Conservation (phyloP, 2,113 vertebrate genomes). For the Callionymus lyra region DNA sequence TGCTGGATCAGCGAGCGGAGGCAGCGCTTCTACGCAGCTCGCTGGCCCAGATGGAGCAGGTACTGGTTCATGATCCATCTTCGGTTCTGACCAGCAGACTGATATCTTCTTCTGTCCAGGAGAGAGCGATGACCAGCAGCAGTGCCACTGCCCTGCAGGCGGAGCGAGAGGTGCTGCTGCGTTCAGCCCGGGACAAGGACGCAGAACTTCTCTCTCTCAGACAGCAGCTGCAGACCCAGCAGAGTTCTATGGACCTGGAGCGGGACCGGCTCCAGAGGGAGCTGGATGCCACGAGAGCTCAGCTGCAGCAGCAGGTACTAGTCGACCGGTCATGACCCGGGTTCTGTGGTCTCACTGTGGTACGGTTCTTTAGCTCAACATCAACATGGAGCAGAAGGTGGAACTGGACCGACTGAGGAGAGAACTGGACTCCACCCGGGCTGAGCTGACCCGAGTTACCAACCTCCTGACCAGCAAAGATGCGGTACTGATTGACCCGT, state of each 20-base stretch:
- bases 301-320: constrained; percentile 72
- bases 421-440: constrained; percentile 50
- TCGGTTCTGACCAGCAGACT: neutral
- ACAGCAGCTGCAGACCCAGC: constrained; percentile 55
- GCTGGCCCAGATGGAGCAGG: constrained; percentile 37
- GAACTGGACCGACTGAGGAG: constrained; percentile 58
- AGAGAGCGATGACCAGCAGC: constrained; percentile 47
- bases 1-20: constrained; percentile 49
- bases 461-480: constrained; percentile 48
- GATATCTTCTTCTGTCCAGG: constrained; percentile 38
- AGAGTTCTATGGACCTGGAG: constrained; percentile 38
- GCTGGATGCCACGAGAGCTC: constrained; percentile 55
- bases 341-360: no score
- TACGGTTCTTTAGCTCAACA: constrained; percentile 27
- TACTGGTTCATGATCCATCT: constrained; percentile 37
- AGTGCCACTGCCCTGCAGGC: constrained; percentile 60
- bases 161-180: constrained; percentile 61
- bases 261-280: constrained; percentile 50
- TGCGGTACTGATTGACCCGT: constrained; percentile 25
- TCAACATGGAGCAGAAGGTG: constrained; percentile 57
- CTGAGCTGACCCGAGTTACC: constrained; percentile 35
- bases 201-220: constrained; percentile 57
- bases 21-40: constrained; percentile 32
- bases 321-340: no score
- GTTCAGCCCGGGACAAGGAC: constrained; percentile 32